Percentiles rank a stretch among this genome's conserved stretches.
Evolutionary conservation across 2,888 invertebrate genomes (phyloP).

Genomic region (Napeogenes sylphis): DNA sequence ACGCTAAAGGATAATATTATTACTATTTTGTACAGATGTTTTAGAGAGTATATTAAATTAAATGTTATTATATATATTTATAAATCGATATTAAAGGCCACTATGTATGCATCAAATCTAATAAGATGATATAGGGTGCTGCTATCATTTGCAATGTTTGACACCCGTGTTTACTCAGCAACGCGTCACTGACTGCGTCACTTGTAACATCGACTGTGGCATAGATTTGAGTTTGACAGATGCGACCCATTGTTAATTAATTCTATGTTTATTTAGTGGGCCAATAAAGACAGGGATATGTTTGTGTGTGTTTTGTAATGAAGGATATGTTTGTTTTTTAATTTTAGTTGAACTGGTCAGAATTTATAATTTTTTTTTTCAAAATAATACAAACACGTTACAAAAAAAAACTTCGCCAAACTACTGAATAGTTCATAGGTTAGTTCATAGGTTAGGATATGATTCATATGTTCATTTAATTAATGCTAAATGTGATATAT

Average conservation of each 20-base stretch:
- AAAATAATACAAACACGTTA: too few relatives aligned
- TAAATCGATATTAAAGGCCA: neutral
- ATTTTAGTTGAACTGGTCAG: neutral
- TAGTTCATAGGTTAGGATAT: too few relatives aligned
- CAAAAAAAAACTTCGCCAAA: too few relatives aligned
- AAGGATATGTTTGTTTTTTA: neutral
- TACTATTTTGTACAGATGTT: too few relatives aligned
- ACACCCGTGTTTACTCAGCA: slow-evolving; percentile 46
- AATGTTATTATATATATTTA: too few relatives aligned
- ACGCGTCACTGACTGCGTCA: slow-evolving; percentile 27
- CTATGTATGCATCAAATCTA: neutral
- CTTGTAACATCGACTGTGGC: slow-evolving; percentile 24
- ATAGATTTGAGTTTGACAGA: slow-evolving; percentile 30
- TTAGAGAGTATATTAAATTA: too few relatives aligned
- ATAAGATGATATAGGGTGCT: slow-evolving; percentile 34
- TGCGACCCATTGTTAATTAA: slow-evolving; percentile 34
- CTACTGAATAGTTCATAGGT: too few relatives aligned
- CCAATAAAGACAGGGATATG: slow-evolving; percentile 3
- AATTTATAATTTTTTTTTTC: neutral
- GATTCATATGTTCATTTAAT: too few relatives aligned
- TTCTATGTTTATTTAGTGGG: slow-evolving; percentile 24
- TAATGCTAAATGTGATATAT: neutral
- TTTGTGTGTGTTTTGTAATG: slow-evolving; percentile 9
- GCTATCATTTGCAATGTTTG: slow-evolving; percentile 53
- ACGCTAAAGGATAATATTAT: too few relatives aligned